Evolutionary conservation across 2,797 vertebrate genomes (phyloP), one percentile per base, ranked within the genome.

Genomic region (Echeneis naucrates): DNA sequence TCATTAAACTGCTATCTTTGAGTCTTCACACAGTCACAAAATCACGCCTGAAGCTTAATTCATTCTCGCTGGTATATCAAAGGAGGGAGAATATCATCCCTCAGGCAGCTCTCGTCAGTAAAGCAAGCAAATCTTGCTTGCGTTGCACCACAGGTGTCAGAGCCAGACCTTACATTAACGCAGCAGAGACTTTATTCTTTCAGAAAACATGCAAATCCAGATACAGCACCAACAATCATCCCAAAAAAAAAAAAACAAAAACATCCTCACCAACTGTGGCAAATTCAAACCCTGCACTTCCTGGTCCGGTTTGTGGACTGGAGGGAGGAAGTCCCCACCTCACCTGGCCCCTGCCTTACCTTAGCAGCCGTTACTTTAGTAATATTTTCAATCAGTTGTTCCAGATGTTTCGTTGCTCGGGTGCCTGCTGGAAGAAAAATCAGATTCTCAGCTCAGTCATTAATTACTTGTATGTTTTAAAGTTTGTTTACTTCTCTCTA

Each of bases 251-350:
- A 6, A 21, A 45, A 45, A 51, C 19, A 50, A 47, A 54, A 45
- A 65, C 63, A 70, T 42, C 50, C 61, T 67, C 63, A 32, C 59
- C 80, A 85, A 79, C 78, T 75, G 74, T 80, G 78, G 59, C 62
- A 72, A 68, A 64, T 75, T 26, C n/a, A n/a, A n/a, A n/a, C n/a
- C n/a, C n/a, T n/a, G n/a, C n/a, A n/a, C n/a, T n/a, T n/a, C n/a
- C n/a, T n/a, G n/a, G n/a, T n/a, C n/a, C n/a, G n/a, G n/a, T n/a
- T n/a, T n/a, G n/a, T n/a, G n/a, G n/a, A n/a, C n/a, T n/a, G n/a
- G n/a, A n/a, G n/a, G n/a, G n/a, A n/a, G n/a, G n/a, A n/a, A n/a
- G n/a, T n/a, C n/a, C n/a, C n/a, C n/a, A n/a, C n/a, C n/a, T n/a
- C n/a, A n/a, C n/a, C n/a, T n/a, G n/a, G n/a, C n/a, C n/a, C n/a